A percentile compares a stretch with the other conserved stretches of the same genome.
phyloP scores from a whole-genome alignment of 2,888 invertebrate species.

The Pardosa pseudoannulata region DNA sequence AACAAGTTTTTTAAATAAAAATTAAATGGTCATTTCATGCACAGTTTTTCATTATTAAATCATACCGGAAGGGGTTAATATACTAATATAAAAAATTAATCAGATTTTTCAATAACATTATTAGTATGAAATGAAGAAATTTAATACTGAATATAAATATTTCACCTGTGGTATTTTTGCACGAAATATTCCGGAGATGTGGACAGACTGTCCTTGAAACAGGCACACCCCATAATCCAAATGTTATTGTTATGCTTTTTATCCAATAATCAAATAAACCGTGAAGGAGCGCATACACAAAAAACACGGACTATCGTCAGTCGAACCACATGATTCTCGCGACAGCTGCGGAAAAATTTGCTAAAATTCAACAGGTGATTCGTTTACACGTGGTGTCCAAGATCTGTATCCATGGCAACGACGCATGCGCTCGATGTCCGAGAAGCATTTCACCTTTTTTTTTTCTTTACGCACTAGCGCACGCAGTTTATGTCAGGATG shows the following conservation, averaged over 20 bases:
- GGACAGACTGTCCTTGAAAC: slow-evolving; percentile 35
- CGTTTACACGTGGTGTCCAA: slow-evolving; percentile 43
- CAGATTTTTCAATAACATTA: too few species aligned
- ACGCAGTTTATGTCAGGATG: neutral
- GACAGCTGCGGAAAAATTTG: neutral
- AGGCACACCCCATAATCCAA: slow-evolving; percentile 52
- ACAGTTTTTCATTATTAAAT: too few species aligned
- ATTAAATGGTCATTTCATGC: too few species aligned
- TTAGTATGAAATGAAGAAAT: too few species aligned
- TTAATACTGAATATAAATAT: too few species aligned
- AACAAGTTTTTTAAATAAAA: too few species aligned
- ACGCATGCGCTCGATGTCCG: slow-evolving; percentile 43
- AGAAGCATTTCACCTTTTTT: neutral
- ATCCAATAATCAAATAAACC: neutral
- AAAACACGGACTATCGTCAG: neutral
- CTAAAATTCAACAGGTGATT: slow-evolving; percentile 56
- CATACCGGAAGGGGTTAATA: too few species aligned
- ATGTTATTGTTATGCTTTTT: too few species aligned
- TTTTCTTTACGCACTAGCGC: neutral
- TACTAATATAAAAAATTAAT: too few species aligned
- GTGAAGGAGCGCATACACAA: neutral
- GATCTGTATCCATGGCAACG: slow-evolving; percentile 47
- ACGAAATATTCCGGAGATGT: slow-evolving; percentile 32
- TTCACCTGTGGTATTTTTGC: slow-evolving; percentile 53
- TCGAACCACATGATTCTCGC: neutral